Base-by-base conservation (phyloP, 2,113 vertebrate species). In the Sceloporus tristichus region DNA sequence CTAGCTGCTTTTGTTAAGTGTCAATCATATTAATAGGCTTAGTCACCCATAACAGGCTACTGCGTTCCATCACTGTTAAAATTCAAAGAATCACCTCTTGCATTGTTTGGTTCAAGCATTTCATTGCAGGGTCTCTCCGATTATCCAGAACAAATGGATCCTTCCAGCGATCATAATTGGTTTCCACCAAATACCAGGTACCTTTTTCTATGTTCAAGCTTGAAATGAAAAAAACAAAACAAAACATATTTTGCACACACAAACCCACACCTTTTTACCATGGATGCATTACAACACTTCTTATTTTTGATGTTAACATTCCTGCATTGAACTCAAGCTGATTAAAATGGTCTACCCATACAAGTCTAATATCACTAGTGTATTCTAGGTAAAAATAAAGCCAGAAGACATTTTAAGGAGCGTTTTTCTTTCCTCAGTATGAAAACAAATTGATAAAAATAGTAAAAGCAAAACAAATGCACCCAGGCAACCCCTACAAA, bases 111-210 rank as follows among this genome's bases (percentile, higher is more conserved):
- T 99, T 98, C 96, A 99, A 96, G 87, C 99, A 99, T 91, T 95
- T 98, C 96, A 97, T 98, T n/a, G 97, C 96, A 13, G 98, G 97
- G 18, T 96, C 97, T 92, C 99, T 98, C 70, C 99, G 98, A 82
- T 99, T 97, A 82, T 99, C 99, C 86, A 99, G 94, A 93, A 99
- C 93, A 1, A 99, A 90, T 0, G 99, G 98, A 40, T 96, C 94
- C 94, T 98, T 98, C 99, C 99, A 99, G 90, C 97, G 98, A 91
- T 99, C 99, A 0, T 99, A 99, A 94, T 99, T 99, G 4, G 99
- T 99, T 95, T 99, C 97, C 76, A 98, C 71, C 56, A 99, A 97
- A 0, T 98, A 99, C 99, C 99, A 99, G 0, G 96, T 96, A 7
- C 96, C 98, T 42, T 96, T 94, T 84, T 98, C 95, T 82, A 96